Base-by-base conservation (phyloP, 35 echinoderm and acorn worm genomes). In the Anneissia japonica region DNA sequence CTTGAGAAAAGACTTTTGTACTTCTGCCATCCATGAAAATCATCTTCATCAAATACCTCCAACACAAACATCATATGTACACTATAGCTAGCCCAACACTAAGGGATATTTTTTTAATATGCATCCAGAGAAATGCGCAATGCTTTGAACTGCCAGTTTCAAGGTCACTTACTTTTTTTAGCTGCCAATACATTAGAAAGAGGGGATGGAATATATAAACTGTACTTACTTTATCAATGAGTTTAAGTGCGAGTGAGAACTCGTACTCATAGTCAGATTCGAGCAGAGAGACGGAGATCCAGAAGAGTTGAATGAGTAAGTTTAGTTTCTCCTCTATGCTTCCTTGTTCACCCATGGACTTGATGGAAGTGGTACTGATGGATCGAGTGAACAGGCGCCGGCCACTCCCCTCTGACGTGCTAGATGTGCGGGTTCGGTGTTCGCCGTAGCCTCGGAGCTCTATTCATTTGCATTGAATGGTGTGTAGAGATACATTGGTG, bases 241-340 rank as follows among this genome's bases (percentile, higher is more conserved):
- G 88, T 35, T 88, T 90, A 2, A 98, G 80, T 37, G 95, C 91
- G 74, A 98, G 87, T 38, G 91, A 78, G 79, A 98, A 98, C 86
- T 98, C 95, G 76, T 89, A 98, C 77, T 98, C 95, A 84, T 98
- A 94, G 75, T 98, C 95, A 0, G 95, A 98, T 32, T 98, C 95
- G 46, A 98, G 83, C 43, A 98, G 74, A 4, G 91, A 93, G 21
- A 98, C 95, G 84, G 91, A 93, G 30, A 93, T 91, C 95, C 95
- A 98, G 89, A 98, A 98, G 36, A 98, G 21, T 72, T 93, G 95
- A 45, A 83, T 73, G 9, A 98, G 85, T 0, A 90, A 74, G 38
- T 84, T 93, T 29, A 98, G 79, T 32, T 86, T 84, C 46, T 98
- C 95, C 39, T 98, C 95, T 37, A 98, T 34, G 32, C 81, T 88